Base-by-base conservation (phyloP, 53 echinoderm and acorn worm species). In the Actinopyga echinites region DNA sequence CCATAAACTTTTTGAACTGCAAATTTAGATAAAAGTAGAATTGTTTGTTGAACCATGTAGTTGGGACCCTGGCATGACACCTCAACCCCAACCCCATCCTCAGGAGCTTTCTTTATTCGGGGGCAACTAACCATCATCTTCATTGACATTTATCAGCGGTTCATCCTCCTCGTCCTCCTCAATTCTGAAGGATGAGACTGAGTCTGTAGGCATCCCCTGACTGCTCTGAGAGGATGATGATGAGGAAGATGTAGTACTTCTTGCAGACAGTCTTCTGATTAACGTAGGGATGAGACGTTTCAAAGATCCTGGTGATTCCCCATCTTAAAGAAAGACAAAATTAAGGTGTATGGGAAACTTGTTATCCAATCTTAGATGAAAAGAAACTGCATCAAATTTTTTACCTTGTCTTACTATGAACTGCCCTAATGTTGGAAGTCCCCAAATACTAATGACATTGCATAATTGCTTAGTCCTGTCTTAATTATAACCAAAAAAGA, bases 101-200 rank as follows among this genome's bases (percentile, higher is more conserved):
- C 40, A 40, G 13, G 15, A 13, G 15, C 49, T 49, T 49, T 49
- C 40, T 40, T 40, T 10, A 49, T 49, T 49, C 49, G 0, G 11
- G 17, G 49, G 17, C 4, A 10, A 71, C 71, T 32, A 40, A 71
- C 71, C 71, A 43, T 71, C 71, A 71, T 71, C 21, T 40, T 37
- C 23, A 43, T 71, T 40, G 6, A 71, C 37, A 24, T 71, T 71
- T 71, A 71, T 71, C 71, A 71, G 37, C 5, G 71, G 71, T 71
- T 71, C 71, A 71, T 71, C 71, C 40, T 68, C 68, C 8, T 40
- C 40, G 5, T 49, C 44, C 44, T 44, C 49, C 49, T 71, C 71
- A 42, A 71, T 71, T 71, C 71, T 37, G 24, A 71, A 71, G n/a
- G 71, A 71, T 4, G 71, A 40, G 42, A 71, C n/a, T 20, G 71